phyloP scores from a whole-genome alignment of 2,113 vertebrate species.

The Reinhardtius hippoglossoides region DNA sequence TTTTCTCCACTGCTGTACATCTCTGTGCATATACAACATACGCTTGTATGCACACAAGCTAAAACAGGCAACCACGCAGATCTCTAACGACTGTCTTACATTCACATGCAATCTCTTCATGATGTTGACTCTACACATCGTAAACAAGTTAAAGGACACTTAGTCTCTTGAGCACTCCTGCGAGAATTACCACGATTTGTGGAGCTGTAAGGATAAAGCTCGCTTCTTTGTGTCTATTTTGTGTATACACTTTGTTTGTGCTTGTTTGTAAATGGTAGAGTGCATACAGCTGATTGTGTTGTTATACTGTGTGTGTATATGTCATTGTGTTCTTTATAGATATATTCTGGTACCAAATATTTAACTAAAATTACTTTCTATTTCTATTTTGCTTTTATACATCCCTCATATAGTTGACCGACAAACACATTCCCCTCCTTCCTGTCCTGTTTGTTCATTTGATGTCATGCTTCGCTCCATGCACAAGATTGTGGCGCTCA shows the following conservation, averaged over 20 bases:
- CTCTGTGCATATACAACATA: background rate
- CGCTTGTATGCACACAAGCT: background rate
- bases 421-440: background rate
- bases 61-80: background rate
- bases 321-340: background rate
- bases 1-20: background rate
- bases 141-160: constrained; percentile 3
- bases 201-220: background rate
- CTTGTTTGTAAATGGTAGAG: background rate
- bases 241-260: background rate
- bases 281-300: background rate
- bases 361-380: background rate
- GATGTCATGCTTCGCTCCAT: background rate
- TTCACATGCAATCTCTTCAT: constrained; percentile 2
- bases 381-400: background rate
- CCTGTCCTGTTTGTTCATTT: background rate
- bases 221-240: background rate
- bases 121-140: background rate
- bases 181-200: background rate
- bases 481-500: background rate
- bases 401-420: background rate
- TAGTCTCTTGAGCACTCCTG: background rate
- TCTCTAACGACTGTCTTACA: constrained; percentile 16
- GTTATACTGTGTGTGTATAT: background rate
- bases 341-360: too few species aligned